A percentile compares a stretch with the other conserved stretches of the same genome.
phyloP scores from a whole-genome alignment of 1,140 invertebrate genomes.

The Drosophila rhopaloa region DNA sequence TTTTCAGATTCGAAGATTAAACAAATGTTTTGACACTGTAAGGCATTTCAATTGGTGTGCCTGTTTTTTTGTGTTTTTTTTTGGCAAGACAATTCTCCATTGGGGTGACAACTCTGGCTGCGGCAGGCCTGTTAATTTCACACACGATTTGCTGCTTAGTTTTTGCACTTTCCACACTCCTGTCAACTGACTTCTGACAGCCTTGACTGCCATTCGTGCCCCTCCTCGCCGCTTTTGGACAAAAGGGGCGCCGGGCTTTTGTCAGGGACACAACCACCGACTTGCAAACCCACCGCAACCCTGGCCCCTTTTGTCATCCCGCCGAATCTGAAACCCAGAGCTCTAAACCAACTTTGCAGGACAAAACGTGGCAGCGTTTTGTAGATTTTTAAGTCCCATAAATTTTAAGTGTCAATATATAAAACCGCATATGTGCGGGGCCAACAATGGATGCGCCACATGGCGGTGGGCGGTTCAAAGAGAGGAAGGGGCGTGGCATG shows the following conservation, averaged over 20 bases:
- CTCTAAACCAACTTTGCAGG: slow-evolving; percentile 56
- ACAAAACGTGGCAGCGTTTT: slow-evolving; percentile 62
- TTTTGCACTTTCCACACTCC: slow-evolving; percentile 35
- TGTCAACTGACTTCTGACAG: slow-evolving; percentile 38
- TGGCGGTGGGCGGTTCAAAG: too few relatives aligned
- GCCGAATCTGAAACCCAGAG: slow-evolving; percentile 14
- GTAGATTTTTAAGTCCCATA: slow-evolving; percentile 65
- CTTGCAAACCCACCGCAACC: background rate
- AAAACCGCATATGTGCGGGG: slow-evolving; percentile 64
- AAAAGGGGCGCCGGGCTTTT: slow-evolving; percentile 47
- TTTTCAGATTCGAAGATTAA: background rate
- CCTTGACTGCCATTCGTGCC: slow-evolving; percentile 9
- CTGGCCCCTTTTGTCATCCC: background rate
- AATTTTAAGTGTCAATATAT: slow-evolving; percentile 66
- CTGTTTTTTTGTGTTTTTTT: background rate
- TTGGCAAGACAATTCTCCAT: background rate
- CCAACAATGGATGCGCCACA: slow-evolving; percentile 42
- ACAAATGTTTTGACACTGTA: slow-evolving; percentile 7
- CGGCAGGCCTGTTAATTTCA: slow-evolving; percentile 43
- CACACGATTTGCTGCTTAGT: slow-evolving; percentile 57
- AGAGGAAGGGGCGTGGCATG: background rate
- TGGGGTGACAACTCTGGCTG: slow-evolving; percentile 11
- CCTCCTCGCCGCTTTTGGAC: slow-evolving; percentile 2
- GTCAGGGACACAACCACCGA: slow-evolving; percentile 20
- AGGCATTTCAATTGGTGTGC: slow-evolving; percentile 1